These are phyloP conservation scores for Nomada flava DNA, from an alignment of 2,888 invertebrate species.

Conservation along the genomic window DNA sequence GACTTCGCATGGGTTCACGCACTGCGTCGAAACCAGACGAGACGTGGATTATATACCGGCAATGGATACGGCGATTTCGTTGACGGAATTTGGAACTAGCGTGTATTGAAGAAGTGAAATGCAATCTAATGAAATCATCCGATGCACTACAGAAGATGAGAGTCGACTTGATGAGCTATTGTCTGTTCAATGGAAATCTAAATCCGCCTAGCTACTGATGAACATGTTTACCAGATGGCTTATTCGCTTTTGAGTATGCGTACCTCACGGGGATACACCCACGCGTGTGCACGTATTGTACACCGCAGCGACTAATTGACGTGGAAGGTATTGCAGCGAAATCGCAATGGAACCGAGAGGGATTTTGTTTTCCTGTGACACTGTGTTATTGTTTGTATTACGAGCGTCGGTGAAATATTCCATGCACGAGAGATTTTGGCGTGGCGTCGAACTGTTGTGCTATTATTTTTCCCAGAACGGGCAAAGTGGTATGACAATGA, in stretches of 20 bases:
- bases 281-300: neutral
- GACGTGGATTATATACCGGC: slow-evolving; percentile 10
- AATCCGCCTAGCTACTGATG: neutral
- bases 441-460: no score
- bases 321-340: neutral
- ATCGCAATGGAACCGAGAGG: neutral
- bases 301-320: neutral
- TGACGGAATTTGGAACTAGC: slow-evolving; percentile 27
- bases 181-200: neutral
- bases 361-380: neutral
- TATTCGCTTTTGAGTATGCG: neutral
- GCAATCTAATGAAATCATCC: neutral
- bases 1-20: neutral
- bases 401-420: no score
- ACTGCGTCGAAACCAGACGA: neutral
- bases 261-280: neutral
- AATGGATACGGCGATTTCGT: slow-evolving; percentile 18
- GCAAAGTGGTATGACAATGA: no score
- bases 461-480: no score
- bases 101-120: neutral
- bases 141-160: neutral
- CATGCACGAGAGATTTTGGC: no score
- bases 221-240: neutral
- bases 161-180: neutral
- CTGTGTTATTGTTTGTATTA: no score